Base-by-base conservation (phyloP, 2,797 vertebrate genomes). In the Artibeus lituratus region DNA sequence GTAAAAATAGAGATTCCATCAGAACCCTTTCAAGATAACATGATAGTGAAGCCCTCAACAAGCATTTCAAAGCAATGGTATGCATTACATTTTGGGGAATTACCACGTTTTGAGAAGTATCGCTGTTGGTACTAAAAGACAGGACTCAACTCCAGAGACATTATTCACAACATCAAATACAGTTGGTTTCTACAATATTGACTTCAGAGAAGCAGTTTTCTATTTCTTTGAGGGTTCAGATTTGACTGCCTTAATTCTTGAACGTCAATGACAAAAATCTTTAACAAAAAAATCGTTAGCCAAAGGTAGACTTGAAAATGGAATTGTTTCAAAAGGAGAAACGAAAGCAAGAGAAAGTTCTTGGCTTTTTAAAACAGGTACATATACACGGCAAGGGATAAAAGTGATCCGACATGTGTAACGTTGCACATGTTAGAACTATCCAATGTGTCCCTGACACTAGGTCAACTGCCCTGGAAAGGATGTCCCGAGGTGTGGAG, bases 351-450 rank as follows among this genome's bases (percentile, higher is more conserved):
- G 80, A 97, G 80, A 90, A 98, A 98, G 94, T 92, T 96, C 90
- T 97, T 93, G 94, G 96, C 94, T 97, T 97, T 96, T 94, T 10
- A 78, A 90, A 96, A 97, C 77, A 86, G 84, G 87, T 88, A 94
- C 70, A 82, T 77, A 81, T 87, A 97, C 91, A 97, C 24, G 95
- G 85, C 59, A 87, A 96, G 87, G 80, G 96, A 82, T 94, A 95
- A 57, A 97, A 97, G 96, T 96, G 74, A 97, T 95, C 97, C 81
- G 95, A 94, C 94, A 98, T 80, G 97, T 10, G 32, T 78, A 97
- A 87, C 39, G 96, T 86, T 97, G 95, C 97, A 98, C 93, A 98
- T 78, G 35, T 87, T 37, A 97, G 95, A 98, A 87, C 97, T 94
- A 96, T 42, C 96, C 92, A 88, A 70, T 83, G 82, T 96, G 96